These are phyloP conservation scores for Pyralis farinalis DNA, from an alignment of 2,888 invertebrate species.

Conservation along the genomic window DNA sequence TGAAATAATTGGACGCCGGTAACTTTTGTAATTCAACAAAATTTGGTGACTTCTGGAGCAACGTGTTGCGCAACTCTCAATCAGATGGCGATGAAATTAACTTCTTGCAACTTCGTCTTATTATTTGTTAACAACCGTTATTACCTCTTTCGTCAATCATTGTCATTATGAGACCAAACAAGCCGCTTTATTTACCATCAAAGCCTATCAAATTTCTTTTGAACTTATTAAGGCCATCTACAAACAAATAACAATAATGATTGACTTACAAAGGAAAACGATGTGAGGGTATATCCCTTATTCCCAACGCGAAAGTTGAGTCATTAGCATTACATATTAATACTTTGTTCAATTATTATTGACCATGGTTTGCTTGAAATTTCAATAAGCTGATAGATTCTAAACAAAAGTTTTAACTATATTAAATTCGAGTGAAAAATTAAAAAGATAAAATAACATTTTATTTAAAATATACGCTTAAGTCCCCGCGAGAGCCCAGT, in stretches of 20 bases:
- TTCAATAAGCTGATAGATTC: too few relatives aligned
- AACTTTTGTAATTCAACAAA: conserved; percentile 44
- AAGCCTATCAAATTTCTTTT: conserved; percentile 22
- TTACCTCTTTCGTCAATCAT: conserved; percentile 59
- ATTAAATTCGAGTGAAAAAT: too few relatives aligned
- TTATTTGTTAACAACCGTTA: conserved; percentile 66
- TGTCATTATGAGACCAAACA: conserved; percentile 47
- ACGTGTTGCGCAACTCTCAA: conserved; percentile 45
- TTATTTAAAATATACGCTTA: too few relatives aligned
- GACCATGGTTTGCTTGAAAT: not conserved
- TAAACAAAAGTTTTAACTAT: too few relatives aligned
- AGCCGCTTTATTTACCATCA: conserved; percentile 51
- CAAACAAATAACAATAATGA: conserved; percentile 3
- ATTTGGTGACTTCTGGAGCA: conserved; percentile 56
- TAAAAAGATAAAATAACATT: too few relatives aligned
- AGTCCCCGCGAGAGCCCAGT: too few relatives aligned
- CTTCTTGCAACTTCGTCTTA: conserved; percentile 56
- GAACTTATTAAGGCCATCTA: conserved; percentile 12
- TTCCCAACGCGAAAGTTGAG: not conserved
- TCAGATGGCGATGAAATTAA: conserved; percentile 57
- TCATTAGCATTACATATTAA: too few relatives aligned
- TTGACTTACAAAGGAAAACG: not conserved
- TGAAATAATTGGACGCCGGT: conserved; percentile 52
- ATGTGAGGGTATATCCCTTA: not conserved
- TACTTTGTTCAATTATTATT: not conserved